phyloP scores from a whole-genome alignment of 2,797 vertebrate species.

The Diglossa cyanea region DNA sequence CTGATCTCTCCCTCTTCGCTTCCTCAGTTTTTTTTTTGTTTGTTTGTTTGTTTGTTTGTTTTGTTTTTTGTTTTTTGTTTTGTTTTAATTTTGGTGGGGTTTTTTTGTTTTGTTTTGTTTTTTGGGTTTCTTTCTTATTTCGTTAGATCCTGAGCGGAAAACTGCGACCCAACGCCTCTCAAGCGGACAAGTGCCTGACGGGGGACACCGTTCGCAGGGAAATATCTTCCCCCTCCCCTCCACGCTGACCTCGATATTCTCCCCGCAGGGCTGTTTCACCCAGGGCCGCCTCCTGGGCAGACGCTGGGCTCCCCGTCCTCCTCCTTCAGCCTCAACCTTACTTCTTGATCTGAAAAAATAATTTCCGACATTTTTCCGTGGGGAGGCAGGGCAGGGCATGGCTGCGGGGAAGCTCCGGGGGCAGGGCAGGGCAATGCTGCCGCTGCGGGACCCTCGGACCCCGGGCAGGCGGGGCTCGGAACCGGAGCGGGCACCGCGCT shows the following conservation, averaged over 20 bases:
- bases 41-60: fast-evolving
- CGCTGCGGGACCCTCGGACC: fast-evolving
- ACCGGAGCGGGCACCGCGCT: background rate
- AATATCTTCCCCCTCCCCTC: fast-evolving
- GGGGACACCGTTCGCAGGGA: background rate
- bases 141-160: background rate
- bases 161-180: fast-evolving
- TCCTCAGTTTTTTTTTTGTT: background rate
- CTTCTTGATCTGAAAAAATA: background rate
- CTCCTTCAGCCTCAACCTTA: background rate
- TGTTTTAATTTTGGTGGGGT: no score
- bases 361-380: background rate
- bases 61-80: fast-evolving
- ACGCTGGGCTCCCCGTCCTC: fast-evolving
- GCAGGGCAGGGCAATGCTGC: background rate
- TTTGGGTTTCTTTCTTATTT: background rate
- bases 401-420: background rate
- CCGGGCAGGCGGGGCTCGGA: background rate
- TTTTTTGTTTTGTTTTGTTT: fast-evolving
- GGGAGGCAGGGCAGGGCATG: background rate
- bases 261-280: background rate
- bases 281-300: background rate
- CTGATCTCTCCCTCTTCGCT: background rate
- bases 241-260: background rate
- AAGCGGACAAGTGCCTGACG: background rate